These are phyloP conservation scores for Cabera pusaria DNA, from an alignment of 2,888 invertebrate genomes.

Conservation along the genomic window DNA sequence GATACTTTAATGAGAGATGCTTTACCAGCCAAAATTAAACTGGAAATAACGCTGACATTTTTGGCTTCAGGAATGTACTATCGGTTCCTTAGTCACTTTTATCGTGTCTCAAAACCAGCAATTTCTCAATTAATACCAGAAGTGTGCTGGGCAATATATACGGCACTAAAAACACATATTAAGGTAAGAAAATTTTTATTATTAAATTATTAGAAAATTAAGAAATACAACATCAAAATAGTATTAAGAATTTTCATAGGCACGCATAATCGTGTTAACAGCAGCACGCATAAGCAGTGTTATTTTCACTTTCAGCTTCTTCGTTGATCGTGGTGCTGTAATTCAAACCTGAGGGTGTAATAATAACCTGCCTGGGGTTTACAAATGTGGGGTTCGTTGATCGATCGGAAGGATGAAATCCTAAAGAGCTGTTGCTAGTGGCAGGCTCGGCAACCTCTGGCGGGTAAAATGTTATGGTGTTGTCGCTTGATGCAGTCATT, in stretches of 20 bases:
- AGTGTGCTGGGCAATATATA: conserved; percentile 37
- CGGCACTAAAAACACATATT: conserved; percentile 14
- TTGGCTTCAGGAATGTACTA: conserved; percentile 38
- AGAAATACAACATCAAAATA: background rate
- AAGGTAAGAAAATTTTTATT: conserved; percentile 20
- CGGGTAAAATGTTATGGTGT: too few relatives aligned
- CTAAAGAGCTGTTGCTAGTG: too few relatives aligned
- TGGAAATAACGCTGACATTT: conserved; percentile 40
- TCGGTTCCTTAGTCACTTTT: conserved; percentile 35
- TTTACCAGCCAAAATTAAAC: conserved; percentile 39
- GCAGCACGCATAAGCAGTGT: conserved; percentile 20
- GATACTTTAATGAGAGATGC: conserved; percentile 39
- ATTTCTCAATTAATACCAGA: conserved; percentile 38
- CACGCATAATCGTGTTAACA: conserved; percentile 24
- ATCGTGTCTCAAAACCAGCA: conserved; percentile 33
- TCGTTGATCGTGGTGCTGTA: too few relatives aligned
- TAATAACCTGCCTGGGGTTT: too few relatives aligned
- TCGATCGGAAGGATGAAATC: too few relatives aligned
- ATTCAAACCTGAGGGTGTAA: too few relatives aligned
- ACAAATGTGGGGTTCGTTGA: too few relatives aligned
- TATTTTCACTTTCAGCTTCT: too few relatives aligned
- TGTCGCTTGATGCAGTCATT: too few relatives aligned
- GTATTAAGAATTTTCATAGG: conserved; percentile 5
- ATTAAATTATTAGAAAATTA: too few relatives aligned
- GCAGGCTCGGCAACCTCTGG: too few relatives aligned